Evolutionary conservation across 2,888 invertebrate genomes (phyloP), one percentile per base, ranked within the genome.

Genomic region (Oxyscelio sp.): DNA sequence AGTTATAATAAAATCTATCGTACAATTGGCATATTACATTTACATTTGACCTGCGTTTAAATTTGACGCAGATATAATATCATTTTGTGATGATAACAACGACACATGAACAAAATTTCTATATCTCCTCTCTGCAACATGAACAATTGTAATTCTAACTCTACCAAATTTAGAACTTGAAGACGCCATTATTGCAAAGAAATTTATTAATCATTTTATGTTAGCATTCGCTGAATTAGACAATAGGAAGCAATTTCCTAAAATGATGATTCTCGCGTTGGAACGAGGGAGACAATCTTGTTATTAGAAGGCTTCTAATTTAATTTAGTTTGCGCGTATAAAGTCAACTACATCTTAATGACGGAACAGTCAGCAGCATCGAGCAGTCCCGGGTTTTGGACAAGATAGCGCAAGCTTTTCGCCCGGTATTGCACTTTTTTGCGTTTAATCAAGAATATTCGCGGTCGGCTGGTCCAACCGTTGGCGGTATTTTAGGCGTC

Each of bases 361-460:
- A 88, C 87, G 83, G 85, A 88, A 80, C 59, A 66, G 87, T 22
- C 87, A 52, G 68, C 40, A 34, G 83, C 85, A 75, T 85, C 87
- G 82, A 86, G 85, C 73, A 21, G 0, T 68, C 45, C 15, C 24
- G 43, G 50, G 31, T 68, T 85, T 77, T 87, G 85, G 52, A 31
- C 66, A 71, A 56, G 56, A 79, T 70, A 70, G 74, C 68, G 61
- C 71, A 45, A 63, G 70, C 48, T 73, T 66, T 65, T 52, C 45
- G 50, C 71, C 24, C 15, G 11, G 70, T 50, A 71, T 48, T 68
- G 56, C 52, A 65, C 48, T 92, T 92, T 92, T 91, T 91, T 91
- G 90, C 90, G 90, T 93, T 94, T 94, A 94, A 94, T 94, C 94
- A 94, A 93, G 93, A 92, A 92, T 92, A 92, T 93, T 94, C 92